Base-by-base conservation (phyloP, 1,140 invertebrate species). In the Drosophila nikananu region DNA sequence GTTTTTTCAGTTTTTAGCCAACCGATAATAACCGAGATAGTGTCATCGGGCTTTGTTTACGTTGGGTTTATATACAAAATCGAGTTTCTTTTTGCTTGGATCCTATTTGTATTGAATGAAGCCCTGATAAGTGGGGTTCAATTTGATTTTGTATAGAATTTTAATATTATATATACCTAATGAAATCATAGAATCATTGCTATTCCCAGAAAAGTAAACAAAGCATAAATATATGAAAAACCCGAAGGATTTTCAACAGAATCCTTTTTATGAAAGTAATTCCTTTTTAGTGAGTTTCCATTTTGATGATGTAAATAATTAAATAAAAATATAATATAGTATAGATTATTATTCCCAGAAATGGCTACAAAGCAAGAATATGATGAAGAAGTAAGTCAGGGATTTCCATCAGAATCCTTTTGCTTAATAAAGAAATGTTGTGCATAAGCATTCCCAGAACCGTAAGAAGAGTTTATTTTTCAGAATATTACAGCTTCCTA, bases 1-100 rank as follows among this genome's bases (percentile, higher is more conserved):
- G 66, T 81, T 81, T 54, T 10, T 44, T 66, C 79, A 81, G 61
- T 27, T 32, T 52, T 10, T 25, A 52, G 39, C 44, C 46, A 21
- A 39, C 9, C 23, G 41, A 27, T 60, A 60, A 51, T 21, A 71
- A 19, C 17, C 39, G 32, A 13, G 23, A 37, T 15, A 12, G 46
- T 32, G 27, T 25, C 17, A 37, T 37, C 7, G 13, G 3, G n/a
- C 5, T 63, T 25, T 57, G 37, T 32, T 49, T 54, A 13, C 5
- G 0, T 42, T 52, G 2, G 1, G 10, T 32, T 52, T n/a, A 55
- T 37, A 21, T 5, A 9, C 5, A 23, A 55, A 12, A 1, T 25
- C 21, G 2, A 35, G 21, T 35, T 61, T 48, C 5, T 17, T 7
- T 4, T 19, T 3, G n/a, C 10, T 32, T 19, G n/a, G 10, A 52